Evolutionary conservation across 2,797 vertebrate species (phyloP), one percentile per base, ranked within the genome.

Genomic region (Malacoctenus gilli): DNA sequence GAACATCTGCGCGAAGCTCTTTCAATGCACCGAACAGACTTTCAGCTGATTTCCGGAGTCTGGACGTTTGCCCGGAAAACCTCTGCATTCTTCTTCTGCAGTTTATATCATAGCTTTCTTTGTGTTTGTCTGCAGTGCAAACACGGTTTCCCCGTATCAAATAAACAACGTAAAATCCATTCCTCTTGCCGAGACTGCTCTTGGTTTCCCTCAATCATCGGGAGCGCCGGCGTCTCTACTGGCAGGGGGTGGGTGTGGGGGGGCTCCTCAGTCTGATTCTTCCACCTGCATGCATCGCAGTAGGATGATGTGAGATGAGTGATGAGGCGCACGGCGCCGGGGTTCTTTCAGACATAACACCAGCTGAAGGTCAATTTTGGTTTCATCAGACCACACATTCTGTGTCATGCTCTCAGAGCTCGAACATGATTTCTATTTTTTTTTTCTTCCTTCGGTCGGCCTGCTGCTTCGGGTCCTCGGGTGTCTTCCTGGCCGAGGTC

Each of bases 281-380:
- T 77, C 54, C 63, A 74, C 79, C 71, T 77, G 72, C 51, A 34
- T 58, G 43, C 50, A 25, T 74, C 72, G 36, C 70, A 59, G 68
- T 49, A 31, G 50, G 72, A 67, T 36, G 52, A 46, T 47, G 62
- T 41, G 64, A 28, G 57, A 59, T 73, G 72, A 73, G 40, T 68
- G 74, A 82, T 82, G 77, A 69, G 57, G 21, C 41, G 44, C n/a
- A 52, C 55, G 59, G 54, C 34, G 35, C 42, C 1, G 32, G 18
- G 31, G 19, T 60, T 68, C 63, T 53, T 55, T 56, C 62, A 49
- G 55, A 75, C 38, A 50, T 48, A 68, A 66, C 56, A 14, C 20
- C 9, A n/a, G 50, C 65, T 73, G 63, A 83, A 82, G 80, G 80
- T 81, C 77, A 80, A 59, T 76, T 67, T 79, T 67, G 31, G 23